Evolutionary conservation across 2,797 vertebrate species (phyloP).

Genomic region (Varecia variegata): DNA sequence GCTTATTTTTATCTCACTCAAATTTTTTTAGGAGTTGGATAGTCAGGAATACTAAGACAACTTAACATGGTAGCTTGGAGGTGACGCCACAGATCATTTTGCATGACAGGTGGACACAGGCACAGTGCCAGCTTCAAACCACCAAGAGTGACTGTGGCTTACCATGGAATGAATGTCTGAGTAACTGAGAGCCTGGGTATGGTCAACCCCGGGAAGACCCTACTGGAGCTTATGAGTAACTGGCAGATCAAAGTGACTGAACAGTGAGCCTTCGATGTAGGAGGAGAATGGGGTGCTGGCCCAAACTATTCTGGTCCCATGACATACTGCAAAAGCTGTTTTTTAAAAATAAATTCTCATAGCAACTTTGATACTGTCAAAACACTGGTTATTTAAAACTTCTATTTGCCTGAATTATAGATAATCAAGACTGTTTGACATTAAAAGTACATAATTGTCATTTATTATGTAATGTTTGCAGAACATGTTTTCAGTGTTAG

Average conservation of each 20-base stretch:
- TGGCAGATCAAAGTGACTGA: not conserved
- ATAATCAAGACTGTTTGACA: constrained; percentile 48
- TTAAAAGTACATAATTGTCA: constrained; percentile 26
- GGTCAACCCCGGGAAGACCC: not conserved
- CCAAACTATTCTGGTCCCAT: constrained; percentile 58
- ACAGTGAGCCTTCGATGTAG: not conserved
- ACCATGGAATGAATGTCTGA: not conserved
- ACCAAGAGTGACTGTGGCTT: not conserved
- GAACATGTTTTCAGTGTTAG: not conserved
- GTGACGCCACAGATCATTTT: not conserved
- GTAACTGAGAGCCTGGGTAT: not conserved
- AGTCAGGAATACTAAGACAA: not conserved
- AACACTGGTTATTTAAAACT: constrained; percentile 70
- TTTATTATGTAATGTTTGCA: not conserved
- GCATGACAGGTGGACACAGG: not conserved
- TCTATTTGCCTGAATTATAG: constrained; percentile 51
- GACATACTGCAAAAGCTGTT: constrained; percentile 58
- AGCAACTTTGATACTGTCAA: constrained; percentile 69
- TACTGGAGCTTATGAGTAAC: not conserved
- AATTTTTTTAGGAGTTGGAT: not conserved
- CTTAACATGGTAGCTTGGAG: not conserved
- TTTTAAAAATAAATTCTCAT: constrained; percentile 64
- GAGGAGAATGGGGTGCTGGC: not conserved
- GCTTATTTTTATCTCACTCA: not conserved
- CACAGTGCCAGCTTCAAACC: not conserved